A percentile compares a stretch with the other conserved stretches of the same genome.
phyloP scores from a whole-genome alignment of 1,140 invertebrate genomes.

The Elysia chlorotica region DNA sequence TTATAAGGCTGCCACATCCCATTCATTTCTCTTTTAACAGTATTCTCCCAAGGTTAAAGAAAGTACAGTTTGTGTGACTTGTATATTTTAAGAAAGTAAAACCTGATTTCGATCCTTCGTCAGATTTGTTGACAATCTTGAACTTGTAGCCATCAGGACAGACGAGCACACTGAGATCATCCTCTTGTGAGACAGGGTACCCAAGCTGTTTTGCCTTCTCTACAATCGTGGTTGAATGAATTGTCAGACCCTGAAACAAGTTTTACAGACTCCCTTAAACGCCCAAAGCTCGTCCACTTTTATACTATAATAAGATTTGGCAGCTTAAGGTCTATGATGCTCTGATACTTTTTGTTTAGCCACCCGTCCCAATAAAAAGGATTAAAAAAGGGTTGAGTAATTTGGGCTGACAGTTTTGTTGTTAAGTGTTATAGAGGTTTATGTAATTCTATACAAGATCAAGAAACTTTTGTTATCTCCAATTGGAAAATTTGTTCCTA shows the following conservation, averaged over 20 bases:
- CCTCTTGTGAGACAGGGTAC: slow-evolving; percentile 72
- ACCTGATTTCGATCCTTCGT: no score
- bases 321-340: neutral
- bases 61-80: no score
- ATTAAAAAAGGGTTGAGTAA: neutral
- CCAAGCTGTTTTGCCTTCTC: slow-evolving; percentile 72
- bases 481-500: no score
- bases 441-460: no score
- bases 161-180: slow-evolving; percentile 68
- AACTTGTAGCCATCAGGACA: slow-evolving; percentile 93
- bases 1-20: no score
- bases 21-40: no score
- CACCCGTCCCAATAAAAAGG: neutral
- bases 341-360: neutral
- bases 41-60: no score
- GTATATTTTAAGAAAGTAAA: no score
- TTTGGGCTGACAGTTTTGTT: neutral
- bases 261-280: slow-evolving; percentile 18
- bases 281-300: neutral
- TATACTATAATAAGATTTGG: neutral
- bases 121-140: slow-evolving; percentile 74
- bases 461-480: no score
- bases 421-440: neutral
- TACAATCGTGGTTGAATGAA: slow-evolving; percentile 78
- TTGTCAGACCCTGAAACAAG: slow-evolving; percentile 76